Evolutionary conservation across 2,888 invertebrate genomes (phyloP).

Genomic region (Alcis repandata): DNA sequence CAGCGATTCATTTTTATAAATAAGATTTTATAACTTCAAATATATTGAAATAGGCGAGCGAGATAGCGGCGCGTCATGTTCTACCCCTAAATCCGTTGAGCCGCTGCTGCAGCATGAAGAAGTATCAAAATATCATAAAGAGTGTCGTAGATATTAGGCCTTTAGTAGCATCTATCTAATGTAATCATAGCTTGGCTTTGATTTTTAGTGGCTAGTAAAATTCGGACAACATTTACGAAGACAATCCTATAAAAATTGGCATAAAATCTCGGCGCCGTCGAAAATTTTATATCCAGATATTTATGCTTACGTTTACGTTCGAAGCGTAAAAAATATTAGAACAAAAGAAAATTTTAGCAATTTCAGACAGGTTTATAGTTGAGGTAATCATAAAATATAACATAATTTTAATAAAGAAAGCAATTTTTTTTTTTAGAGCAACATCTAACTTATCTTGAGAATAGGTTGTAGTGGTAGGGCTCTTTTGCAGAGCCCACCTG

Average conservation of each 20-base stretch:
- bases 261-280: conserved; percentile 78
- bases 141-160: conserved; percentile 35
- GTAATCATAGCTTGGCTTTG: conserved; percentile 62
- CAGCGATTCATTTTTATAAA: too few species aligned
- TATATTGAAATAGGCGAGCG: too few species aligned
- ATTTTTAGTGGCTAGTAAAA: conserved; percentile 76
- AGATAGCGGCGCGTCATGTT: too few species aligned
- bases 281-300: conserved; percentile 74
- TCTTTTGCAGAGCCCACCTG: too few species aligned
- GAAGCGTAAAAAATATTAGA: conserved; percentile 56
- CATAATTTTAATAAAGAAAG: too few species aligned
- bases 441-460: too few species aligned
- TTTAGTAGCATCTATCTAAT: conserved; percentile 50
- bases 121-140: not conserved
- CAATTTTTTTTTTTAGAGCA: too few species aligned
- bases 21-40: too few species aligned
- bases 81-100: too few species aligned
- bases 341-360: conserved; percentile 1
- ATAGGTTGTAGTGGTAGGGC: too few species aligned
- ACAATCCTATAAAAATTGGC: conserved; percentile 82
- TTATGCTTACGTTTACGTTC: conserved; percentile 56
- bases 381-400: not conserved
- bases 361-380: not conserved
- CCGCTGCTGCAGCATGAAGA: too few species aligned
- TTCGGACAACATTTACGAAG: conserved; percentile 81